phyloP scores from a whole-genome alignment of 2,113 vertebrate genomes.

The Etheostoma cragini region DNA sequence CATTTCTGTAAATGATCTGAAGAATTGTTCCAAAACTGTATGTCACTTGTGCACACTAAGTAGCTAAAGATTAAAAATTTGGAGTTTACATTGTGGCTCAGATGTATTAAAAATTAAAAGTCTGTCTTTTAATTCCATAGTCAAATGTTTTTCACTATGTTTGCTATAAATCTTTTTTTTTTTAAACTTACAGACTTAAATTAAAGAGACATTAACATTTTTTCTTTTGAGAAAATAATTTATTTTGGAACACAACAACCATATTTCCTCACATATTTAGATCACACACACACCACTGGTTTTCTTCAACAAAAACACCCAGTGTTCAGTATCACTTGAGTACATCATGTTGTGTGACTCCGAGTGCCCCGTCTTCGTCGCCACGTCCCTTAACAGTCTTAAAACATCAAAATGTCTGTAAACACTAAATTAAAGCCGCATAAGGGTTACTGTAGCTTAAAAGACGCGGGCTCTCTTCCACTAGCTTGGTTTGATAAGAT shows the following conservation, averaged over 20 bases:
- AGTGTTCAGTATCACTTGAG: conserved; percentile 62
- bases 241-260: conserved; percentile 83
- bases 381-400: conserved; percentile 15
- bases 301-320: conserved; percentile 67
- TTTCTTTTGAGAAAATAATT: conserved; percentile 86
- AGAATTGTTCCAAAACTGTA: background rate
- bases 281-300: conserved; percentile 73
- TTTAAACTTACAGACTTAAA: too few species aligned
- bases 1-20: background rate
- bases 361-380: conserved; percentile 33
- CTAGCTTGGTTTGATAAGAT: background rate
- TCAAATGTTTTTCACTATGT: background rate
- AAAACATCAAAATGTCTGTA: conserved; percentile 38
- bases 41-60: background rate
- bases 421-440: conserved; percentile 63
- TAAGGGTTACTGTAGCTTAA: conserved; percentile 29
- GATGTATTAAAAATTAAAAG: background rate
- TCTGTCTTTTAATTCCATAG: background rate
- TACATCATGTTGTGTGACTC: conserved; percentile 53
- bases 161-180: background rate
- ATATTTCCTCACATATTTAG: conserved; percentile 75
- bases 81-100: background rate
- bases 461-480: conserved; percentile 20
- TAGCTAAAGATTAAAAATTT: background rate
- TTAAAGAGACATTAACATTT: background rate